Base-by-base conservation (phyloP, 2,888 invertebrate genomes). In the Spilarctia lutea region DNA sequence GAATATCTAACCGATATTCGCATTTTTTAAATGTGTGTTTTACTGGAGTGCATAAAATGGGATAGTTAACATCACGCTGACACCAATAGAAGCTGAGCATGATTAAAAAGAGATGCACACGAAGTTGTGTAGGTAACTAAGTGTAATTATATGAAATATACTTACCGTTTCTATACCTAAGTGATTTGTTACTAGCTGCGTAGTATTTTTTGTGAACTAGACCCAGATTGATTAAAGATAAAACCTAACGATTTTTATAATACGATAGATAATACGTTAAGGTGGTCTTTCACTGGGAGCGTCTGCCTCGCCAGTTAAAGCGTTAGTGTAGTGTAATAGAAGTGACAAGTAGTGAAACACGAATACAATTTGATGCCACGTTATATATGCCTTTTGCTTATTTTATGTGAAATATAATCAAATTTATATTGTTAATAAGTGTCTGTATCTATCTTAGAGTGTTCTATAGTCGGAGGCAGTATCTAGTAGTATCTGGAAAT, bases 151-250 rank as follows among this genome's bases (percentile, higher is more conserved):
- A 39, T 39, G 11, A 10, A 39, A 11, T 48, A 52, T 52, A 52
- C 24, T 20, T 24, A 52, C 52, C 24, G 24, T 52, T 52, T 20
- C 8, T 52, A 8, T 56, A 56, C 20, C n/a, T n/a, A n/a, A n/a
- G 11, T n/a, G 24, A n/a, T n/a, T n/a, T n/a, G 8, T n/a, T n/a
- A n/a, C 27, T n/a, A 27, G 11, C 60, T 13, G 52, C 52, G 24
- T 56, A 60, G 13, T 60, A 60, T 13, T 60, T 60, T 60, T 60
- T 60, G 27, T 60, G 33, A 65, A 65, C 65, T 60, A 60, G 60
- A 60, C 60, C 60, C 27, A 60, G 60, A 60, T 60, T 60, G 60
- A 60, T 60, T 60, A 27, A 60, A 27, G 60, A 60, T 60, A 60
- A 60, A 60, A 60, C 13, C 13, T 4, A 0, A 27, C 13, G 13